Conservation (phyloP, 2,113 vertebrate species). For the Syngnathus typhle region DNA sequence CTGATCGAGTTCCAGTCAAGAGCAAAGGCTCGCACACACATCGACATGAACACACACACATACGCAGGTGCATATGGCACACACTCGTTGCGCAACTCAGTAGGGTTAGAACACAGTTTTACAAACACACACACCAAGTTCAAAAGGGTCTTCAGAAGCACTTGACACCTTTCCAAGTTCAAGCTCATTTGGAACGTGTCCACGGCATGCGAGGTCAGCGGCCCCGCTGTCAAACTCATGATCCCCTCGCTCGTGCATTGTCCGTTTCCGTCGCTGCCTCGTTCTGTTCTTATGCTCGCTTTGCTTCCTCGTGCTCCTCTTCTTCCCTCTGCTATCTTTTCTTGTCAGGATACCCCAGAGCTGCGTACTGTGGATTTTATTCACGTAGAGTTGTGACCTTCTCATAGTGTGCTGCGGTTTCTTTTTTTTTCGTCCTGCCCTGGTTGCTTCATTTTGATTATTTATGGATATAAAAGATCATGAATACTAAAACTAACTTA, state of each 20-base stretch:
- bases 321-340: constrained; percentile 41
- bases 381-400: constrained; percentile 39
- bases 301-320: neutral
- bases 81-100: constrained; percentile 20
- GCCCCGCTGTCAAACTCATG: constrained; percentile 52
- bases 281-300: constrained; percentile 6
- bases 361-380: constrained; percentile 49
- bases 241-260: constrained; percentile 39
- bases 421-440: constrained; percentile 23
- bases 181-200: constrained; percentile 56
- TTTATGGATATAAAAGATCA: constrained; percentile 24
- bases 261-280: constrained; percentile 9
- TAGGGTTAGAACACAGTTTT: constrained; percentile 22
- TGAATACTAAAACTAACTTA: neutral
- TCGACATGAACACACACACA: no score
- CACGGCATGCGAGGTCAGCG: constrained; percentile 56
- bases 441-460: constrained; percentile 14
- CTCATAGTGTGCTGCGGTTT: neutral
- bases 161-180: constrained; percentile 61
- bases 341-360: constrained; percentile 52
- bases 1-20: constrained; percentile 45
- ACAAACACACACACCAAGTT: constrained; percentile 26
- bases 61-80: neutral
- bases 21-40: neutral
- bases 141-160: constrained; percentile 48